A percentile compares a stretch with the other conserved stretches of the same genome.
Evolutionary conservation across 2,888 invertebrate species (phyloP).

Genomic region (Stratiomys singularior): DNA sequence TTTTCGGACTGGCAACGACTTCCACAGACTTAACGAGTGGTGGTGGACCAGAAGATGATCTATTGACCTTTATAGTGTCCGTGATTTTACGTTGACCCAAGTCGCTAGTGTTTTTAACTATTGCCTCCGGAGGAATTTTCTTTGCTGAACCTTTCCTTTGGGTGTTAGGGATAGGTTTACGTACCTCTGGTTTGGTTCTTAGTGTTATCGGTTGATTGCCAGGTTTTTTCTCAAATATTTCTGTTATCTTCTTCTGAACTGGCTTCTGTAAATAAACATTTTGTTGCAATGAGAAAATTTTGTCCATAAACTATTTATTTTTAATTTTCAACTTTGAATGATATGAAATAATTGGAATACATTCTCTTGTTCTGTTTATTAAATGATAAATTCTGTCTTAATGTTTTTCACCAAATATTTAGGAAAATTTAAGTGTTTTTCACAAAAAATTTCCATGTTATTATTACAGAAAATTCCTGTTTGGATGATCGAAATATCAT

Average conservation of each 20-base stretch:
- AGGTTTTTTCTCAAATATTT: constrained; percentile 48
- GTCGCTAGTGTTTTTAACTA: not conserved
- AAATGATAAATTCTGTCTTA: too few relatives aligned
- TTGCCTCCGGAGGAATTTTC: not conserved
- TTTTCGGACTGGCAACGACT: not conserved
- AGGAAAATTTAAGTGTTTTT: too few relatives aligned
- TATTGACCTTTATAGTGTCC: not conserved
- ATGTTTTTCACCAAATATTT: too few relatives aligned
- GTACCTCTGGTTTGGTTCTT: constrained; percentile 1
- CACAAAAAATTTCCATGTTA: too few relatives aligned
- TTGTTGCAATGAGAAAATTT: too few relatives aligned
- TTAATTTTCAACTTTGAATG: too few relatives aligned
- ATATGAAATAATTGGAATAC: too few relatives aligned
- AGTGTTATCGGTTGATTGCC: not conserved
- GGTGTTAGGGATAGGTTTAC: constrained; percentile 2
- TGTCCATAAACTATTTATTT: too few relatives aligned
- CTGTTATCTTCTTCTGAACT: constrained; percentile 51
- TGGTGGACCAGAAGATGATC: not conserved
- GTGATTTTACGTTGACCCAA: constrained; percentile 22
- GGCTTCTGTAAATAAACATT: constrained; percentile 41
- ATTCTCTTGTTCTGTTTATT: too few relatives aligned
- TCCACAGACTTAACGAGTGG: constrained; percentile 25
- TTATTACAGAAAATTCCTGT: too few relatives aligned
- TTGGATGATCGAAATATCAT: too few relatives aligned
- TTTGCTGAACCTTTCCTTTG: not conserved